Conservation (phyloP, 1,140 invertebrate genomes). For the Neuroterus valhalla region DNA sequence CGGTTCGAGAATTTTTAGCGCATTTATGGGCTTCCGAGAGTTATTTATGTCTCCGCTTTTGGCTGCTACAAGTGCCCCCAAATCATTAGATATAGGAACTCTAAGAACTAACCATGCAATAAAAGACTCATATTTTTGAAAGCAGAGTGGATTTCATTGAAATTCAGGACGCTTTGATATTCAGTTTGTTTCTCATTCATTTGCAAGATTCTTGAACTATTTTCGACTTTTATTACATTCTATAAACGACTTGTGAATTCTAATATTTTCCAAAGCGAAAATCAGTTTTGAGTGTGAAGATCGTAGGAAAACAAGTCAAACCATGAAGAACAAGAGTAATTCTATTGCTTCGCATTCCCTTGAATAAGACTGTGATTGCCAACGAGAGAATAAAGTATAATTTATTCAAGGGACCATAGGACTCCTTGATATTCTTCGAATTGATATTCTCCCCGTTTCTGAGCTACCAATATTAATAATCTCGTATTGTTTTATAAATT, state of each 20-base stretch:
- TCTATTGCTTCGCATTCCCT: conserved; percentile 41
- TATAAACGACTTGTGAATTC: too few relatives aligned
- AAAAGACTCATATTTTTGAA: not conserved
- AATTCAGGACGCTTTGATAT: not conserved
- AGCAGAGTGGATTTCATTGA: not conserved
- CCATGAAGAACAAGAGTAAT: conserved; percentile 49
- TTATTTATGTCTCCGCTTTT: conserved; percentile 63
- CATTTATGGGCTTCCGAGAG: conserved; percentile 67
- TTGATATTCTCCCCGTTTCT: conserved; percentile 64
- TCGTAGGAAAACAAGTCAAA: conserved; percentile 47
- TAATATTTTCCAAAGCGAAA: not conserved
- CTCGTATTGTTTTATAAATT: conserved; percentile 67
- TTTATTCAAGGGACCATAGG: conserved; percentile 58
- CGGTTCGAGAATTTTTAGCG: conserved; percentile 68
- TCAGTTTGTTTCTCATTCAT: not conserved
- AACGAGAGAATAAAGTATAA: conserved; percentile 67
- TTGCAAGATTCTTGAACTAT: not conserved
- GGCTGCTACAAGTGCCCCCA: not conserved
- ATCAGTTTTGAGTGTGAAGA: not conserved
- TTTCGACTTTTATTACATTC: not conserved
- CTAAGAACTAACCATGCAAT: not conserved
- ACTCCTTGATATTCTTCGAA: conserved; percentile 55
- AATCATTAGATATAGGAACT: not conserved
- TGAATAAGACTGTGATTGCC: conserved; percentile 70
- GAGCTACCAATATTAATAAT: conserved; percentile 56